A percentile compares a stretch with the other conserved stretches of the same genome.
Conservation (phyloP, 2,888 invertebrate species). For the Girardia tigrina region DNA sequence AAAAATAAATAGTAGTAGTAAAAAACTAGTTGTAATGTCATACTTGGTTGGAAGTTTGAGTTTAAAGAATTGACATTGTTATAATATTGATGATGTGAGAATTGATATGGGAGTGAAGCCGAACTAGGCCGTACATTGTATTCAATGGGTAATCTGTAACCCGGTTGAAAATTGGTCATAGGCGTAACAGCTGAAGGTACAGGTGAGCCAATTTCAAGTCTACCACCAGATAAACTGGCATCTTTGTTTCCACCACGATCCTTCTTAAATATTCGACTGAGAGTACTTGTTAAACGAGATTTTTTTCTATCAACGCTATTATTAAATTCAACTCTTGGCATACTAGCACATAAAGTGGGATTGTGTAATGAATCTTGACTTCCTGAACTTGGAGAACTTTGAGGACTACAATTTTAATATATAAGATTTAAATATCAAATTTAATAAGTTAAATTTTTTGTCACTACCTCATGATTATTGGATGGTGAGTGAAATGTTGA, state of each 20-base stretch:
- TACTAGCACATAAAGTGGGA: conserved; percentile 13
- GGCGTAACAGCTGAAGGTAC: not conserved
- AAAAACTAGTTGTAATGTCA: too few species aligned
- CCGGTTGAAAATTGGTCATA: not conserved
- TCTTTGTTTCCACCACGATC: conserved; percentile 21
- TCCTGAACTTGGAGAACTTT: conserved; percentile 35
- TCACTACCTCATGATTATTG: not conserved
- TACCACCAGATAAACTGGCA: not conserved
- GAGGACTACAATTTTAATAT: conserved; percentile 34
- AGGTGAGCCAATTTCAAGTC: not conserved
- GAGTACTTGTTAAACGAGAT: conserved; percentile 34
- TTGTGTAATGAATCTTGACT: conserved; percentile 36
- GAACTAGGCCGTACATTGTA: not conserved
- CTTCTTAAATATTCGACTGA: conserved; percentile 36
- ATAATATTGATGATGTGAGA: not conserved
- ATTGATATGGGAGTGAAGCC: conserved; percentile 1
- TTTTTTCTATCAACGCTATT: conserved; percentile 33
- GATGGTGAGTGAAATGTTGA: not conserved
- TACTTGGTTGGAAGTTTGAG: not conserved
- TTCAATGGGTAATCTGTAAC: not conserved
- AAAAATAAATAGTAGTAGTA: too few species aligned
- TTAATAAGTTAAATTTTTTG: not conserved
- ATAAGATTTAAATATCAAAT: conserved; percentile 24
- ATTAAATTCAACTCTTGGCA: conserved; percentile 10
- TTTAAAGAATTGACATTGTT: not conserved